phyloP scores from a whole-genome alignment of 2,888 invertebrate genomes.

The Hybos culiciformis region DNA sequence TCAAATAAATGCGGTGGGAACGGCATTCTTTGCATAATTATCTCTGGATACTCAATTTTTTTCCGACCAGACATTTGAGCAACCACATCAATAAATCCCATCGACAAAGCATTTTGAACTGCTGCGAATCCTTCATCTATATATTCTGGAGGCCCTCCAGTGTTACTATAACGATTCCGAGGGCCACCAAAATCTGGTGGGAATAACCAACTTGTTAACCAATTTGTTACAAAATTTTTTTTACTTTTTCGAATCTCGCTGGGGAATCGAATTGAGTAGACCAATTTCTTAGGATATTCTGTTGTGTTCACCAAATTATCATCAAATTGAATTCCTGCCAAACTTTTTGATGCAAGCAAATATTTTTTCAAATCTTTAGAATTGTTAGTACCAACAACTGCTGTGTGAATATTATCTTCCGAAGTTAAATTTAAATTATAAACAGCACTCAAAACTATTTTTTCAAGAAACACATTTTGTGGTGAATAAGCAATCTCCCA shows the following conservation, averaged over 20 bases:
- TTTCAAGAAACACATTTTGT: conserved; percentile 7
- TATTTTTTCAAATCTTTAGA: conserved; percentile 40
- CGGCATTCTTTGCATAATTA: conserved; percentile 42
- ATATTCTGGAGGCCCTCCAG: conserved; percentile 45
- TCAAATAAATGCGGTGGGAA: conserved; percentile 55
- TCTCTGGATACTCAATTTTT: conserved; percentile 5
- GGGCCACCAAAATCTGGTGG: not conserved
- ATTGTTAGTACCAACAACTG: conserved; percentile 10
- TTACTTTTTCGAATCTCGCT: conserved; percentile 44
- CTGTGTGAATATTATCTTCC: too few relatives aligned
- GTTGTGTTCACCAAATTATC: conserved; percentile 38
- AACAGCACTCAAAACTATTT: conserved; percentile 1
- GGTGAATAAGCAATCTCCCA: conserved; percentile 13
- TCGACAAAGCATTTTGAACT: conserved; percentile 45
- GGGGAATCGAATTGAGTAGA: conserved; percentile 47
- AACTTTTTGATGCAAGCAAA: conserved; percentile 38
- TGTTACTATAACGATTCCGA: conserved; percentile 23
- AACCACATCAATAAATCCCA: conserved; percentile 26
- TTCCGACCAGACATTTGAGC: not conserved
- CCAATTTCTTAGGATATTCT: conserved; percentile 37
- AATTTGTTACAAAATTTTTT: conserved; percentile 7
- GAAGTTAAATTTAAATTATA: not conserved
- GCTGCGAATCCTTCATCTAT: conserved; percentile 50
- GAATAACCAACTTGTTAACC: not conserved
- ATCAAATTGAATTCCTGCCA: conserved; percentile 47